Evolutionary conservation across 2,113 vertebrate species (phyloP).

Genomic region (Siniperca knerii): DNA sequence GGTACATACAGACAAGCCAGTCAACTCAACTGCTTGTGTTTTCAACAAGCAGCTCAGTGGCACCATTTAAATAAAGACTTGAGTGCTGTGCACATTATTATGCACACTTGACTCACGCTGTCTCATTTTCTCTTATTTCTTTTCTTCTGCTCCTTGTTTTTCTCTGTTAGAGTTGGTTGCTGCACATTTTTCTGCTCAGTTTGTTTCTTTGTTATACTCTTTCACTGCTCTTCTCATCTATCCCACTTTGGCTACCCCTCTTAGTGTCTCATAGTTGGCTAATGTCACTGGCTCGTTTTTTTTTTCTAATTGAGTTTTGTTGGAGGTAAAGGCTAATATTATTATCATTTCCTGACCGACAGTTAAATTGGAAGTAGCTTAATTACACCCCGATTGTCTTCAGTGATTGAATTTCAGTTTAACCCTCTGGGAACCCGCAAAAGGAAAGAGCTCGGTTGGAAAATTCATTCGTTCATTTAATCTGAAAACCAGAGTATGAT

Average conservation of each 20-base stretch:
- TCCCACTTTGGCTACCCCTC: conserved; percentile 14
- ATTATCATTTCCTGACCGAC: conserved; percentile 68
- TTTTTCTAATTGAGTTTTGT: conserved; percentile 61
- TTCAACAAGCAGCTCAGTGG: conserved; percentile 73
- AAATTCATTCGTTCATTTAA: conserved; percentile 43
- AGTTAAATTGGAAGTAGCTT: conserved; percentile 76
- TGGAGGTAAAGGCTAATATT: conserved; percentile 68
- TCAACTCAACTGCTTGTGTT: conserved; percentile 64
- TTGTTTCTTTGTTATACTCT: conserved; percentile 40
- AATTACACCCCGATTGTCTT: conserved; percentile 75
- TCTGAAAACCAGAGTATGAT: conserved; percentile 33
- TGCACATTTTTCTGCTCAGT: conserved; percentile 35
- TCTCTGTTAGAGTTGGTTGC: conserved; percentile 34
- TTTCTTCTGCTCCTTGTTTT: conserved; percentile 37
- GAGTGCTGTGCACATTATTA: conserved; percentile 53
- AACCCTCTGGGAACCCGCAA: conserved; percentile 54
- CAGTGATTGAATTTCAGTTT: conserved; percentile 73
- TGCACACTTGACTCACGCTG: conserved; percentile 61
- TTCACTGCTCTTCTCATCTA: conserved; percentile 19
- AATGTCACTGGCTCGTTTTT: conserved; percentile 30
- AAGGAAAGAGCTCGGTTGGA: conserved; percentile 31
- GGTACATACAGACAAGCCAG: conserved; percentile 59
- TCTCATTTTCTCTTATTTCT: conserved; percentile 32
- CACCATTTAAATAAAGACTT: conserved; percentile 74
- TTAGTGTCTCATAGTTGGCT: conserved; percentile 21